Evolutionary conservation across 2,888 invertebrate genomes (phyloP), one percentile per base, ranked within the genome.

Genomic region (Ptychoptera albimana): DNA sequence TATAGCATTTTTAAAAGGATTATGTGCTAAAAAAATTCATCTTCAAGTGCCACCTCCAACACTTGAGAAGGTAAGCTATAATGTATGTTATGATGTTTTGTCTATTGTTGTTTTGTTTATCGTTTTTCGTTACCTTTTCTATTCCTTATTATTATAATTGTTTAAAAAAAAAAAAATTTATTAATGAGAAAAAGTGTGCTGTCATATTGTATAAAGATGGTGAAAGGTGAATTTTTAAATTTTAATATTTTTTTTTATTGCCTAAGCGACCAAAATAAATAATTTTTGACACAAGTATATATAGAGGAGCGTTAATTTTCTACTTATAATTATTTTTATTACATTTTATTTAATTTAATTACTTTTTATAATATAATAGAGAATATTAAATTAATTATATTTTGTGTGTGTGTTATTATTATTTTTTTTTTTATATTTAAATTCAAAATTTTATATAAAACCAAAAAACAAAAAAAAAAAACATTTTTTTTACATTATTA

Each of bases 11-110:
- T 66, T 85, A 37, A 73, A 75, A 51, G 68, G 68, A 51, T 68
- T 77, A 52, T 85, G 85, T 59, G 71, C 74, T 53, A 72, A 75
- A 55, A 79, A 79, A 59, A 69, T 77, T 59, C 85, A 85, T 63
- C 68, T 84, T 53, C 76, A 78, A 57, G 75, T 80, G 45, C 75
- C 80, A 16, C 73, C 76, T 38, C 70, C 73, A 51, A 74, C 74
- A 39, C 68, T 73, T 54, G 60, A 60, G 51, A 78, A 77, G 75
- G 79, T 75, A 71, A 70, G 63, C 58, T 30, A 31, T 40, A 15
- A 15, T 32, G 14, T 29, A 15, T 32, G 30, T 29, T 16, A 16
- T 32, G 16, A 32, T 39, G 29, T 39, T 39, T 29, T 39, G 39
- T 31, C 13, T 38, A 16, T 37, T 31, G 31, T 36, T 43, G 14